phyloP scores from a whole-genome alignment of 1,140 invertebrate species.

The Leptinotarsa undecemlineata region DNA sequence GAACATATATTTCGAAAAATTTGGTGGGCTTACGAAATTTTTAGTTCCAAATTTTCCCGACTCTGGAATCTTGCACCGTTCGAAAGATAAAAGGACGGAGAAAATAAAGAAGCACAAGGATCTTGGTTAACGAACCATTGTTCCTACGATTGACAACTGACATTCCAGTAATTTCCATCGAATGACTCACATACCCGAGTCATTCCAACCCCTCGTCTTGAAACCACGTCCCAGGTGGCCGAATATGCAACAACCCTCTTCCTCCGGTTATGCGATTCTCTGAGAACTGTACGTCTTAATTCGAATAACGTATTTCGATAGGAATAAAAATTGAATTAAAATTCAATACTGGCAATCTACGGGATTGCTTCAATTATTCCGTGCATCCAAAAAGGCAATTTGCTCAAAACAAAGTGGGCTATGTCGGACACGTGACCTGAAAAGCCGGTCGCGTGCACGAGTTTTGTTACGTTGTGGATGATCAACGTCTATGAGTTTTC shows the following conservation, averaged over 20 bases:
- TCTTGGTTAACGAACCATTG: no score
- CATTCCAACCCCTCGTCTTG: not conserved
- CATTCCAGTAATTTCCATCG: not conserved
- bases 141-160: not conserved
- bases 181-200: not conserved
- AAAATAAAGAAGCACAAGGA: no score
- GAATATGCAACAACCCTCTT: conserved; percentile 11
- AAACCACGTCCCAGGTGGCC: conserved; percentile 4
- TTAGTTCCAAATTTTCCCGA: no score
- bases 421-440: conserved; percentile 5
- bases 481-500: not conserved
- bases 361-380: conserved; percentile 10
- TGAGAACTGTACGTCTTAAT: conserved; percentile 1
- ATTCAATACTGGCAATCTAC: conserved; percentile 10
- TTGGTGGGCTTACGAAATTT: no score
- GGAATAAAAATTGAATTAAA: conserved; percentile 20
- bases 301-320: conserved; percentile 14
- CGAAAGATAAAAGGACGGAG: no score
- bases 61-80: no score
- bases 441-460: conserved; percentile 7
- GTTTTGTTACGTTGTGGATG: conserved; percentile 16
- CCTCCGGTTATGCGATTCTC: not conserved
- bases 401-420: conserved; percentile 10
- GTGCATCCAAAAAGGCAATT: conserved; percentile 3
- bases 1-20: no score